Evolutionary conservation across 2,797 vertebrate genomes (phyloP).

Genomic region (Pteropus rufus): DNA sequence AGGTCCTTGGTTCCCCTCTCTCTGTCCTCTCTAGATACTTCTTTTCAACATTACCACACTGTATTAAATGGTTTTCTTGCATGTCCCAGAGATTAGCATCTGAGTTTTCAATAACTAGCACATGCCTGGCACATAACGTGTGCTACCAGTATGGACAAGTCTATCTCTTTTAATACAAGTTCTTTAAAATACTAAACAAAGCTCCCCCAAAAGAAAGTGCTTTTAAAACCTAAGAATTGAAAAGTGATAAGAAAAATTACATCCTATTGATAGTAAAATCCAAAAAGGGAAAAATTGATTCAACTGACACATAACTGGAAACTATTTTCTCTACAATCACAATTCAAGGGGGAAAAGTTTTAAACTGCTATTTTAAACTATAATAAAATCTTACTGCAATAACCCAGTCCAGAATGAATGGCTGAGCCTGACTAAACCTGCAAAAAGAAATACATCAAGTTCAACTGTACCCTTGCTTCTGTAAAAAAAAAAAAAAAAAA

Average conservation of each 20-base stretch:
- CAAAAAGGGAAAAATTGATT: neutral
- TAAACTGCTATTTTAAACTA: neutral
- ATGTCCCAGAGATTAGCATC: neutral
- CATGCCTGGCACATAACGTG: neutral
- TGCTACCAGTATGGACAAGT: neutral
- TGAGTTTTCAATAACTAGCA: neutral
- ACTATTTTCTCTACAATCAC: neutral
- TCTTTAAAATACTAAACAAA: neutral
- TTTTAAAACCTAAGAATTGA: neutral
- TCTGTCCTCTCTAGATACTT: neutral
- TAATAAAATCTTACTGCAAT: neutral
- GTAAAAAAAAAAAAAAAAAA: neutral
- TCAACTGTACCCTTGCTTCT: neutral
- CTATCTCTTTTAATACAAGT: neutral
- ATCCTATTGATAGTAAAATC: neutral
- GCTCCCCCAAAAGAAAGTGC: neutral
- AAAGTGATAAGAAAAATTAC: neutral
- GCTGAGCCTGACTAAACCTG: neutral
- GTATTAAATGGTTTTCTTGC: neutral
- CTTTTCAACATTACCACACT: neutral
- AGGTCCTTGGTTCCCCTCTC: neutral
- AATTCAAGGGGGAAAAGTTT: neutral
- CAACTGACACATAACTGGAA: neutral
- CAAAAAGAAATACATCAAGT: neutral
- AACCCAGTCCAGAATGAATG: neutral